Evolutionary conservation across 2,797 vertebrate species (phyloP).

Genomic region (Tenualosa thibaudeaui): DNA sequence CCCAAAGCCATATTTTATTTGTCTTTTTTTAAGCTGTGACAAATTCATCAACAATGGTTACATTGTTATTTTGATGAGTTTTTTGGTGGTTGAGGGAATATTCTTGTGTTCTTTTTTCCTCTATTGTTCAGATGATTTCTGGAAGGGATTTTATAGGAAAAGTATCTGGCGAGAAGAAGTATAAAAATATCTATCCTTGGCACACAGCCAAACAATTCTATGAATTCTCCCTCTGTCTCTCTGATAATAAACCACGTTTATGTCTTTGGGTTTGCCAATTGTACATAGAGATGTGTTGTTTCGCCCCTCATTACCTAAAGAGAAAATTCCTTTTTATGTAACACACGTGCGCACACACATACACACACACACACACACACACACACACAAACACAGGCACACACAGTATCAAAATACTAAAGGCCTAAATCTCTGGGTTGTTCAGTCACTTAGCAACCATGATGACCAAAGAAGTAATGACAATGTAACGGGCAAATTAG

Average conservation of each 20-base stretch:
- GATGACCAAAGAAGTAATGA: not conserved
- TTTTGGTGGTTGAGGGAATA: too few species aligned
- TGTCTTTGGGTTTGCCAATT: not conserved
- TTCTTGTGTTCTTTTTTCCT: too few species aligned
- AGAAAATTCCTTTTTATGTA: not conserved
- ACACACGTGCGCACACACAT: conserved; percentile 18
- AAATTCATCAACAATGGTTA: too few species aligned
- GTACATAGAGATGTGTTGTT: not conserved
- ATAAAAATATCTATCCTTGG: not conserved
- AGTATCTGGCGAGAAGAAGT: not conserved
- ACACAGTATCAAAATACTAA: conserved; percentile 6
- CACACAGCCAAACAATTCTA: not conserved
- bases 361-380: not conserved
- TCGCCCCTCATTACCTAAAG: not conserved
- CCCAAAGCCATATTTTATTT: not conserved
- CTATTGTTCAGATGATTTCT: not conserved
- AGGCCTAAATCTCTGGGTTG: not conserved
- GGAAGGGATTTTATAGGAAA: not conserved
- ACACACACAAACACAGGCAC: not conserved
- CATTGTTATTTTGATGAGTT: too few species aligned
- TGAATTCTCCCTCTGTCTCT: not conserved
- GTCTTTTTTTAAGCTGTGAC: not conserved
- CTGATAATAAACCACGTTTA: not conserved
- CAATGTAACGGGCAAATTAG: not conserved
- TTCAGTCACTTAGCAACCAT: conserved; percentile 30